Conservation (phyloP, 2,888 invertebrate species). For the Zaprionus bogoriensis region DNA sequence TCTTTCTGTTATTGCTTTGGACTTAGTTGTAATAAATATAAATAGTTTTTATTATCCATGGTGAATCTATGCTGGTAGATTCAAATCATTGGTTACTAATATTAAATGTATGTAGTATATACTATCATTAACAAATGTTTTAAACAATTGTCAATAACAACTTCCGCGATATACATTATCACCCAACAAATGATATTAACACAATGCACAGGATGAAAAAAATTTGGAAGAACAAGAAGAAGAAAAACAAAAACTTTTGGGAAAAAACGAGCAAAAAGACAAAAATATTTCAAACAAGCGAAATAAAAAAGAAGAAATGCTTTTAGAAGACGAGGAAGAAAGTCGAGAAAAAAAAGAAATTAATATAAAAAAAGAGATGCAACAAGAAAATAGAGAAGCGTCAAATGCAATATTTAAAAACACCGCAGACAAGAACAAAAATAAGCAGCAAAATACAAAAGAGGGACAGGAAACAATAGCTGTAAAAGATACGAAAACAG, state of each 20-base stretch:
- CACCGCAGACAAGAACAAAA: not conserved
- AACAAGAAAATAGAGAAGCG: not conserved
- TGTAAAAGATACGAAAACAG: not conserved
- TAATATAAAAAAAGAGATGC: not conserved
- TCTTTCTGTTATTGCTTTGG: too few species aligned
- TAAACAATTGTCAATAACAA: too few species aligned
- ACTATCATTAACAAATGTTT: too few species aligned
- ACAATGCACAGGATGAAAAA: too few species aligned
- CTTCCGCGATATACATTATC: too few species aligned
- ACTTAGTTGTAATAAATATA: too few species aligned
- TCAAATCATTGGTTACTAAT: too few species aligned
- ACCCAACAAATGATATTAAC: too few species aligned
- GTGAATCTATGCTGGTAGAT: too few species aligned
- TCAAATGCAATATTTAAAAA: not conserved
- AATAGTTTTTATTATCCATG: too few species aligned
- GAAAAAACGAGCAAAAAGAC: not conserved
- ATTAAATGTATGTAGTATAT: too few species aligned
- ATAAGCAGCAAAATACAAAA: not conserved
- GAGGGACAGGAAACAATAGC: not conserved
- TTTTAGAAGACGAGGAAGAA: conserved; percentile 47
- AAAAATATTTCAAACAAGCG: not conserved
- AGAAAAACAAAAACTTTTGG: conserved; percentile 3
- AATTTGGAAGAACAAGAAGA: conserved; percentile 1
- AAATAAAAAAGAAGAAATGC: not conserved
- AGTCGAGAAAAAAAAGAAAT: conserved; percentile 44